Evolutionary conservation across 2,888 invertebrate species (phyloP).

Genomic region (Antheraea yamamai): DNA sequence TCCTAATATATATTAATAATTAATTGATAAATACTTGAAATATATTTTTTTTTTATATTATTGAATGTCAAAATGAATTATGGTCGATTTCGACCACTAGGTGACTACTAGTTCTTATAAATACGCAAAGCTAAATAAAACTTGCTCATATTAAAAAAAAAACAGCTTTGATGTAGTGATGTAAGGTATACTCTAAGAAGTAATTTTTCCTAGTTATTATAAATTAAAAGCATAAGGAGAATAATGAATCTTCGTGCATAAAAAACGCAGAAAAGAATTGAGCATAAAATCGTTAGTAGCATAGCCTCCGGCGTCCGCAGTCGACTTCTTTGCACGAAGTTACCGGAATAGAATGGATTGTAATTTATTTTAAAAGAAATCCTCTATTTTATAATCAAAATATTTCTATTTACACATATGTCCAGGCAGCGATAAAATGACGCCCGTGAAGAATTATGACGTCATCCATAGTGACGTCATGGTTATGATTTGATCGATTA

Average conservation of each 20-base stretch:
- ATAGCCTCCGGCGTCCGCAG: not conserved
- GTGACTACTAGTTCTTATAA: too few species aligned
- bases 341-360: not conserved
- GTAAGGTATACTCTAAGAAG: not conserved
- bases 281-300: not conserved
- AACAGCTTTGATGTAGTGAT: not conserved
- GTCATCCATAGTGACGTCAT: too few species aligned
- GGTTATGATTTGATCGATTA: too few species aligned
- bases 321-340: not conserved
- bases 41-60: too few species aligned
- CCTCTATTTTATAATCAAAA: not conserved
- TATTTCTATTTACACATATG: not conserved
- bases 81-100: too few species aligned
- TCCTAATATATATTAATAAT: too few species aligned
- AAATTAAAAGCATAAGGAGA: not conserved
- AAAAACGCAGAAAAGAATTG: not conserved
- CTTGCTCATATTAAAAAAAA: not conserved
- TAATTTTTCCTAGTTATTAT: not conserved
- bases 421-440: too few species aligned
- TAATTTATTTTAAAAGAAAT: not conserved
- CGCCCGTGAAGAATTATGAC: too few species aligned
- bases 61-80: too few species aligned
- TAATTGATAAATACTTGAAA: too few species aligned
- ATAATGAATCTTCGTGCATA: not conserved
- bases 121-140: too few species aligned